Conservation (phyloP, 2,113 vertebrate species). For the Picathartes gymnocephalus region DNA sequence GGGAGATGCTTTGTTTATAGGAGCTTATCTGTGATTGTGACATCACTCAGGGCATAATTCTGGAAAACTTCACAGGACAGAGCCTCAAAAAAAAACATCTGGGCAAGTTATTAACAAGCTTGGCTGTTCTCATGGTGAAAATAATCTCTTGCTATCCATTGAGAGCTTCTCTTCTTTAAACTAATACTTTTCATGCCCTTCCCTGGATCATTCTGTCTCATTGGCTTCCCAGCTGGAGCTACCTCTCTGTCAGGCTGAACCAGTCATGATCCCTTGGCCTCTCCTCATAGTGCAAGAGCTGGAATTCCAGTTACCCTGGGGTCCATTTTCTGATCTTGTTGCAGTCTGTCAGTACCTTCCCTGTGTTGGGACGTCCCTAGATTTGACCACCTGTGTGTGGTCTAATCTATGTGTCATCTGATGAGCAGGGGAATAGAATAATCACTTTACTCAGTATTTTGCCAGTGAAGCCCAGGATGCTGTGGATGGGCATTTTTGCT, state of each 20-base stretch:
- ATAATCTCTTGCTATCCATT: not conserved
- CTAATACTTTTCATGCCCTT: not conserved
- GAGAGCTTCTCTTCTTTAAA: not conserved
- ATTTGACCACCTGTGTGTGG: not conserved
- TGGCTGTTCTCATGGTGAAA: not conserved
- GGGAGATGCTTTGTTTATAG: not conserved
- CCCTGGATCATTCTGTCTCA: not conserved
- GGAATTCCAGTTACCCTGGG: not conserved
- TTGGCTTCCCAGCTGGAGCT: not conserved
- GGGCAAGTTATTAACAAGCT: not conserved
- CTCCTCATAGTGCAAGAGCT: not conserved
- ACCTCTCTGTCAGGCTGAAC: not conserved
- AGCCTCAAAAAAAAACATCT: not conserved
- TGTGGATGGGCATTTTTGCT: not conserved
- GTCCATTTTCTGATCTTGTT: not conserved
- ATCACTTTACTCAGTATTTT: not conserved
- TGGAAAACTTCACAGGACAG: not conserved
- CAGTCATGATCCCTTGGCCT: not conserved
- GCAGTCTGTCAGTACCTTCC: accelerated
- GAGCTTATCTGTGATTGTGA: not conserved
- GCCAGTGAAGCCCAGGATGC: not conserved
- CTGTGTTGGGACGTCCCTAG: not conserved
- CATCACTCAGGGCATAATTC: not conserved
- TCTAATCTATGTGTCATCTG: accelerated
- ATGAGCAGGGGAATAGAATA: not conserved